These are phyloP conservation scores for Sorex fumeus DNA, from an alignment of 2,113 vertebrate genomes.

Conservation along the genomic window DNA sequence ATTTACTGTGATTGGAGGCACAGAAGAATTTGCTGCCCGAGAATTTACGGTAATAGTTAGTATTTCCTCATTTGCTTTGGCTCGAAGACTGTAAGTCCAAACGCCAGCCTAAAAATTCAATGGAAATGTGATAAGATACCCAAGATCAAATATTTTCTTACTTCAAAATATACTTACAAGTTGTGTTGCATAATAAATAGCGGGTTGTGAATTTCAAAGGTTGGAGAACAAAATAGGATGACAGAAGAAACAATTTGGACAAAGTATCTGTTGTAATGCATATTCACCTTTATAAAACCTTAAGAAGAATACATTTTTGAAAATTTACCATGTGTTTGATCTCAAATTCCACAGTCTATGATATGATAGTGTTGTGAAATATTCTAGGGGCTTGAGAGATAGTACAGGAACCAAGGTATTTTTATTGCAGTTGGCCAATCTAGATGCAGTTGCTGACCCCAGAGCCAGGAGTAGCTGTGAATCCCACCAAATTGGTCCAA, in stretches of 20 bases:
- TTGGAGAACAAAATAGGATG: not conserved
- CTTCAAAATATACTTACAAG: not conserved
- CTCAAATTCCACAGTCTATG: not conserved
- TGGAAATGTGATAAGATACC: slow-evolving; percentile 23
- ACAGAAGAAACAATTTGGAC: not conserved
- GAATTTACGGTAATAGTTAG: slow-evolving; percentile 87
- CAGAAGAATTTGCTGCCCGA: slow-evolving; percentile 76
- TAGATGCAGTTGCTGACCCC: too few species aligned
- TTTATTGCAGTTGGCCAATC: not conserved
- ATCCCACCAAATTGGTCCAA: too few species aligned
- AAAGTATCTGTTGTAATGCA: not conserved
- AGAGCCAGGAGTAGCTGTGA: too few species aligned
- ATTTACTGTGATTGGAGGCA: slow-evolving; percentile 84
- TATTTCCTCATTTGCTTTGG: slow-evolving; percentile 36
- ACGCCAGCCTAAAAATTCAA: slow-evolving; percentile 82
- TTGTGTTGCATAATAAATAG: not conserved
- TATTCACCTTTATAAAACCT: not conserved
- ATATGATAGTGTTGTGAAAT: not conserved
- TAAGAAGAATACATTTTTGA: not conserved
- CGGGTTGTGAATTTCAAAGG: not conserved
- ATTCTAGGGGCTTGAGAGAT: too few species aligned
- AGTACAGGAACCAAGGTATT: too few species aligned
- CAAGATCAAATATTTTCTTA: not conserved
- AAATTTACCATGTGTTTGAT: not conserved
- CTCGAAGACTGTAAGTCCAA: slow-evolving; percentile 86